phyloP scores from a whole-genome alignment of 2,113 vertebrate genomes.

The Dolichallabes microphthalmus region DNA sequence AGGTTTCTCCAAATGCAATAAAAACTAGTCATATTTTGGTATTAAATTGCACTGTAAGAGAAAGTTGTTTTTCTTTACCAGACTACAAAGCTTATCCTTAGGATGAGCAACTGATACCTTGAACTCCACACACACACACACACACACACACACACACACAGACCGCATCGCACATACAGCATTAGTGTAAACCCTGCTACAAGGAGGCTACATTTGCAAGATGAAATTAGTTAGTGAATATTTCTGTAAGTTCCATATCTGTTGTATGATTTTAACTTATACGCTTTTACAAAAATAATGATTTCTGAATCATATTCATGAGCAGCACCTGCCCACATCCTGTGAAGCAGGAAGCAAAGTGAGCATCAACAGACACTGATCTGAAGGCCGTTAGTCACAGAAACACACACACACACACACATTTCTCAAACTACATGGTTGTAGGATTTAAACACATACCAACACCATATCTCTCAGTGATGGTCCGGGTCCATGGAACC shows the following conservation, averaged over 20 bases:
- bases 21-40: neutral
- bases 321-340: slow-evolving; percentile 64
- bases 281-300: slow-evolving; percentile 31
- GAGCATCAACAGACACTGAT: slow-evolving; percentile 16
- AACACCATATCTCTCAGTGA: slow-evolving; percentile 65
- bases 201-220: neutral
- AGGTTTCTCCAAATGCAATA: neutral
- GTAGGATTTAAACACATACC: slow-evolving; percentile 63
- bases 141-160: too few relatives aligned
- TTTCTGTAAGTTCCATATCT: neutral
- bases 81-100: neutral
- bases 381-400: neutral
- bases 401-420: slow-evolving; percentile 4
- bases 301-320: neutral
- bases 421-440: neutral
- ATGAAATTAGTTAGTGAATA: neutral
- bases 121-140: neutral
- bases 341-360: slow-evolving; percentile 64
- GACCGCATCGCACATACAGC: neutral
- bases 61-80: neutral
- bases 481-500: slow-evolving; percentile 69
- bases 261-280: slow-evolving; percentile 10
- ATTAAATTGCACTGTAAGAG: neutral
- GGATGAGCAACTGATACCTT: neutral
- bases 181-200: neutral